Base-by-base conservation (phyloP, 2,113 vertebrate species). In the Gambusia holbrooki region DNA sequence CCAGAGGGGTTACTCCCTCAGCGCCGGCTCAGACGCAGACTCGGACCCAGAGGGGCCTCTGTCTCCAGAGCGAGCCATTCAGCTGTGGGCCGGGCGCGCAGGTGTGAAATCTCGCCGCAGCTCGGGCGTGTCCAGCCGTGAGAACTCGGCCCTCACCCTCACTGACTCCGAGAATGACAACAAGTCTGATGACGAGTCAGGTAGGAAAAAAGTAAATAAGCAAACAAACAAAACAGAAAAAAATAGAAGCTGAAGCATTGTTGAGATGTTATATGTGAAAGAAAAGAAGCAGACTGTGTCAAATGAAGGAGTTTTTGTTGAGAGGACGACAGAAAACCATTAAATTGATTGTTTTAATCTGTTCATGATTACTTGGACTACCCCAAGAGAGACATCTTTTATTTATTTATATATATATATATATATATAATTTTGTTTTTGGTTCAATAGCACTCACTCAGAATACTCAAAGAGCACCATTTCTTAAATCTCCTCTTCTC, bases 81-180 rank as follows among this genome's bases (percentile, higher is more conserved):
- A 96, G 65, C 93, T 98, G 67, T 98, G 97, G 97, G 95, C 96
- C 1, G 91, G 97, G 77, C 64, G 83, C 27, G 91, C 90, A 22
- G 95, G 96, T 28, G 93, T 96, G 62, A 98, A 97, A 81, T 98
- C 97, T 88, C 94, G 96, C 54, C 93, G 96, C 66, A 97, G 97
- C 75, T 98, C 96, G 0, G 97, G 97, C 22, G 95, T 98, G 58
- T 97, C 97, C 70, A 98, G 97, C 81, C 96, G 95, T 0, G 97
- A 97, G 80, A 98, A 97, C 92, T 98, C 97, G 0, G 96, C 96
- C 0, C 96, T 98, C 66, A 97, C 96, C 0, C 94, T 98, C 76
- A 99, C 97, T 0, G 97, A 97, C 90, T 98, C 97, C 1, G 96
- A 98, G 83, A 97, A 98, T 58, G 97, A 97, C 32, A 96, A 96